Evolutionary conservation across 2,113 vertebrate species (phyloP), one percentile per base, ranked within the genome.

Genomic region (Hyperoodon ampullatus): DNA sequence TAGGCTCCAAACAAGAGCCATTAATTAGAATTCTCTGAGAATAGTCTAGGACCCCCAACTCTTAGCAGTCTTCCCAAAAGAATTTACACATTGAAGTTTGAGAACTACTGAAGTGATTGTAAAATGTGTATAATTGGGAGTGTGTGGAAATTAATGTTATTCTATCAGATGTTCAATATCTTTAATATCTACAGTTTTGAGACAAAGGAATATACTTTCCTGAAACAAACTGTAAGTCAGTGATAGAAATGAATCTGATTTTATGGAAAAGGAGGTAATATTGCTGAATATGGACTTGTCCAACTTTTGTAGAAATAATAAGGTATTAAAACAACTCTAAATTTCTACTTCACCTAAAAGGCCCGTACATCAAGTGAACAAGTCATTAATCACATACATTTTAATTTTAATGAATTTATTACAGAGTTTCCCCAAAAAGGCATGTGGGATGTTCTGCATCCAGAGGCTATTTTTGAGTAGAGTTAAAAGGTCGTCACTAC

Each of bases 151-250:
- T 89, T 68, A 86, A 70, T 75, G 13, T 61, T 39, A 21, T 23
- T 74, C 42, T 65, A 11, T 93, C 18, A 81, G 50, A 47, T 84
- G n/a, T 78, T 85, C 78, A 16, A 50, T 53, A n/a, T 61, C 12
- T 70, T 81, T 97, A 71, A 77, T 50, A 61, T 68, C 58, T 24
- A 39, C 6, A 94, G 28, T 94, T 93, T 82, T 91, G 21, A 84
- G 47, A 87, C 30, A 90, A 60, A 88, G 33, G 58, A 75, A 18
- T 44, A 70, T 87, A 53, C 47, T 93, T 95, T 60, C 68, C 71
- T 96, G 58, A 8, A 87, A 61, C 8, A 90, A 33, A 80, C 7
- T 65, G 6, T 74, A 88, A 55, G 28, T 82, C 53, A 83, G 5
- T 90, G 86, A 83, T 94, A 47, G 11, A 47, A 85, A 14, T 28